Conservation (phyloP, 2,113 vertebrate species). For the Myrmecobius fasciatus region DNA sequence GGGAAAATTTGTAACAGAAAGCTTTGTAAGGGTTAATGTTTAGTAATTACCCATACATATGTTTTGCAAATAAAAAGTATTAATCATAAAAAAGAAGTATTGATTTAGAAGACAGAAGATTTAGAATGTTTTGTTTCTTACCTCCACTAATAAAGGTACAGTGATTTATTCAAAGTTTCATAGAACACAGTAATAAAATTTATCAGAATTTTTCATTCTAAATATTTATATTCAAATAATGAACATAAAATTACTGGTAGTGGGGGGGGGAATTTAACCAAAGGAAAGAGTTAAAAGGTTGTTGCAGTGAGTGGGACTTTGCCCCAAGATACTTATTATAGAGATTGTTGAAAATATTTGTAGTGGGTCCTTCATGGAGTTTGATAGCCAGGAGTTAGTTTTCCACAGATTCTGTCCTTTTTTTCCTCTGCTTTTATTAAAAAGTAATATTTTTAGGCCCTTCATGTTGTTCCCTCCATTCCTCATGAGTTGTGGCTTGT, state of each 20-base stretch:
- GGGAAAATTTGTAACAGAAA: too few relatives aligned
- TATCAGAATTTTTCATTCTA: not conserved
- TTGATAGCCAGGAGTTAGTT: not conserved
- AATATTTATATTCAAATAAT: not conserved
- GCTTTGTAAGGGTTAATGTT: too few relatives aligned
- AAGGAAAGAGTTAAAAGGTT: not conserved
- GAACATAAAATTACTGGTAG: not conserved
- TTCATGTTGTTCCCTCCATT: not conserved
- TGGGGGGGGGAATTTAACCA: not conserved
- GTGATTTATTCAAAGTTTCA: not conserved
- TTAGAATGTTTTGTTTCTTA: not conserved
- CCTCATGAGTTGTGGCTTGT: not conserved
- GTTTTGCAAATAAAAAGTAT: too few relatives aligned
- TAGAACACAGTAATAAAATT: not conserved
- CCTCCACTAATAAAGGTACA: not conserved
- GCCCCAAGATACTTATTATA: not conserved
- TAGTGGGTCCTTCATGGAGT: not conserved
- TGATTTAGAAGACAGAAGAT: not conserved
- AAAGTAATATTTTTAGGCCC: not conserved
- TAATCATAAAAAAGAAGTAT: too few relatives aligned
- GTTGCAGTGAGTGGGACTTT: not conserved
- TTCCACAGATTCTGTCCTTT: not conserved
- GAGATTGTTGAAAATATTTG: not conserved
- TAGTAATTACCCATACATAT: too few relatives aligned
- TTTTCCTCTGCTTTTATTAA: not conserved